Percentiles rank a stretch among this genome's conserved stretches.
Evolutionary conservation across 2,113 vertebrate species (phyloP).

Genomic region (Camelus dromedarius): DNA sequence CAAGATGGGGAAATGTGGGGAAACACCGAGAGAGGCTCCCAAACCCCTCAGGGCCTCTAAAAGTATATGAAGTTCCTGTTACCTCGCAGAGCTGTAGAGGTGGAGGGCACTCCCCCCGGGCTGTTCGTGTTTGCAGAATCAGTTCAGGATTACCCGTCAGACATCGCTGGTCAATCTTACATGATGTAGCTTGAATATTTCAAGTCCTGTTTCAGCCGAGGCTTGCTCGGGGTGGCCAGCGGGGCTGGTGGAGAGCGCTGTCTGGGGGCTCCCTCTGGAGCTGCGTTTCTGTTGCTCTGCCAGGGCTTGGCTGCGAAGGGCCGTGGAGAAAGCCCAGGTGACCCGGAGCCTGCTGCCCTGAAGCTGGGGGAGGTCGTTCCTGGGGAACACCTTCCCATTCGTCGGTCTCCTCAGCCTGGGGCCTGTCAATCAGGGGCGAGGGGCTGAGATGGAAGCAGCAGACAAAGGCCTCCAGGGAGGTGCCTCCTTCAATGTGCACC

Average conservation of each 20-base stretch:
- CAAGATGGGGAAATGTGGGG: neutral
- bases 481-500: neutral
- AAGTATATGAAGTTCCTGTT: slow-evolving; percentile 62
- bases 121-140: neutral
- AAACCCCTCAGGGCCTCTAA: slow-evolving; percentile 66
- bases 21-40: neutral
- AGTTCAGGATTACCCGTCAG: neutral
- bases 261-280: slow-evolving; percentile 7
- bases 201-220: neutral
- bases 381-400: neutral
- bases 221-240: neutral
- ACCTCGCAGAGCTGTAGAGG: neutral
- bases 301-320: neutral
- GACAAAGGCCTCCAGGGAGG: slow-evolving; percentile 65
- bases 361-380: neutral
- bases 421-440: slow-evolving; percentile 66
- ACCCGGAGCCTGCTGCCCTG: neutral
- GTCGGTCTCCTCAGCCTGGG: slow-evolving; percentile 11
- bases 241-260: neutral
- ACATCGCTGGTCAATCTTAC: neutral
- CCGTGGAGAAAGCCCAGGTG: neutral
- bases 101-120: neutral
- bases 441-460: slow-evolving; percentile 68
- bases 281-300: slow-evolving; percentile 59
- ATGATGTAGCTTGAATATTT: neutral